phyloP scores from a whole-genome alignment of 2,113 vertebrate species.

The Salvelinus fontinalis region DNA sequence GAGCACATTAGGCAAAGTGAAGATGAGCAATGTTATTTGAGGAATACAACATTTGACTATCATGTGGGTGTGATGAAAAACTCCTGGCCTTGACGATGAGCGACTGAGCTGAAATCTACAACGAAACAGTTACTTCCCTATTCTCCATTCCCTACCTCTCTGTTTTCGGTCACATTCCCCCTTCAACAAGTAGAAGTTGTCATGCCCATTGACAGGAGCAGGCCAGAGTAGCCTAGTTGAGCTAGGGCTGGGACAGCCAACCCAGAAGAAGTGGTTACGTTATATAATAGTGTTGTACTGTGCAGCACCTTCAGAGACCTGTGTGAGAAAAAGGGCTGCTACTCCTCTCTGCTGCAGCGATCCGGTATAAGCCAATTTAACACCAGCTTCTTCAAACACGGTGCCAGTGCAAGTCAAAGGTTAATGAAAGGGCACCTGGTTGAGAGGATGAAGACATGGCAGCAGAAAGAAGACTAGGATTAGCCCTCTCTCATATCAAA shows the following conservation, averaged over 20 bases:
- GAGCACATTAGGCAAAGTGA: too few species aligned
- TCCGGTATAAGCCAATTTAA: constrained; percentile 74
- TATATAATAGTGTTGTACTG: constrained; percentile 44
- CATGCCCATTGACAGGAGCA: constrained; percentile 14
- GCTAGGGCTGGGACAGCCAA: constrained; percentile 10
- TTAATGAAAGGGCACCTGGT: constrained; percentile 79
- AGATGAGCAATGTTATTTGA: not conserved
- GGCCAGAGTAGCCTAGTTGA: constrained; percentile 4
- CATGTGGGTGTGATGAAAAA: too few species aligned
- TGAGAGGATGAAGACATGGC: constrained; percentile 78
- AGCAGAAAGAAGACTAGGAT: constrained; percentile 70
- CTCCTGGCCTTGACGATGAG: not conserved
- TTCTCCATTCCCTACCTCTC: not conserved
- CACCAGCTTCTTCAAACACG: constrained; percentile 73
- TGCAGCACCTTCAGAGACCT: constrained; percentile 59
- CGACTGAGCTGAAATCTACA: too few species aligned
- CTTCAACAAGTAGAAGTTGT: constrained; percentile 7
- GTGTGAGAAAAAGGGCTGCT: constrained; percentile 67
- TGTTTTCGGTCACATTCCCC: not conserved
- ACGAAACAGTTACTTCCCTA: constrained; percentile 9
- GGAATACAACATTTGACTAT: constrained; percentile 12
- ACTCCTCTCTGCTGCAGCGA: constrained; percentile 47
- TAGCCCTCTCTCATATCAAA: constrained; percentile 80
- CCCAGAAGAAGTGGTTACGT: constrained; percentile 43
- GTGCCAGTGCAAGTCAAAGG: constrained; percentile 77